Conservation (phyloP, 2,888 invertebrate species). For the Drosophila austrosaltans region DNA sequence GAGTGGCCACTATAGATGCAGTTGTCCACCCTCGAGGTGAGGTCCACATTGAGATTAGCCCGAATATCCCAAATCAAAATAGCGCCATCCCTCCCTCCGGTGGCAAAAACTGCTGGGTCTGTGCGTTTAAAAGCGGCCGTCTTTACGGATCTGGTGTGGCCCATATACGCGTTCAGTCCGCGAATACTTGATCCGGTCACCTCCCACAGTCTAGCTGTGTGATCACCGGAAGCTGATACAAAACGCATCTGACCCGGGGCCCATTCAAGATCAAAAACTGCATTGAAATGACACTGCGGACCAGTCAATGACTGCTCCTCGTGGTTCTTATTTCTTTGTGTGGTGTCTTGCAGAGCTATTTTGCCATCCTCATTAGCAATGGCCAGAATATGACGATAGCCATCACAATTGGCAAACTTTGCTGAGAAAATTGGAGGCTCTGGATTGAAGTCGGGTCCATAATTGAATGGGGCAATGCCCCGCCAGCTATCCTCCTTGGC, state of each 20-base stretch:
- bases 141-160: slow-evolving; percentile 92
- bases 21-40: slow-evolving; percentile 88
- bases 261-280: slow-evolving; percentile 96
- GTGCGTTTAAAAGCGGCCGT: slow-evolving; percentile 89
- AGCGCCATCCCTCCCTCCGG: slow-evolving; percentile 94
- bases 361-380: slow-evolving; percentile 94
- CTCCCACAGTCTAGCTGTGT: slow-evolving; percentile 92
- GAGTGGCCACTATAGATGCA: slow-evolving; percentile 85
- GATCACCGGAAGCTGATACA: slow-evolving; percentile 94
- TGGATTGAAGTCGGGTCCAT: slow-evolving; percentile 85
- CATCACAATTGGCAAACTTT: slow-evolving; percentile 88
- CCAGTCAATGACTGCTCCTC: slow-evolving; percentile 84
- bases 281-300: slow-evolving; percentile 90
- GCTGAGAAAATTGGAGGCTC: slow-evolving; percentile 92
- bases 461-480: slow-evolving; percentile 85
- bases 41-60: slow-evolving; percentile 83
- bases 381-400: slow-evolving; percentile 89
- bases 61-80: slow-evolving; percentile 94
- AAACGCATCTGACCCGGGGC: slow-evolving; percentile 90
- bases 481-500: slow-evolving; percentile 87
- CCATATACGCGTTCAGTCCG: slow-evolving; percentile 86
- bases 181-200: slow-evolving; percentile 85
- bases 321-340: slow-evolving; percentile 75
- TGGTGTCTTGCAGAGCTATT: slow-evolving; percentile 85
- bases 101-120: slow-evolving; percentile 91